Base-by-base conservation (phyloP, 2,113 vertebrate genomes). In the Struthio camelus region DNA sequence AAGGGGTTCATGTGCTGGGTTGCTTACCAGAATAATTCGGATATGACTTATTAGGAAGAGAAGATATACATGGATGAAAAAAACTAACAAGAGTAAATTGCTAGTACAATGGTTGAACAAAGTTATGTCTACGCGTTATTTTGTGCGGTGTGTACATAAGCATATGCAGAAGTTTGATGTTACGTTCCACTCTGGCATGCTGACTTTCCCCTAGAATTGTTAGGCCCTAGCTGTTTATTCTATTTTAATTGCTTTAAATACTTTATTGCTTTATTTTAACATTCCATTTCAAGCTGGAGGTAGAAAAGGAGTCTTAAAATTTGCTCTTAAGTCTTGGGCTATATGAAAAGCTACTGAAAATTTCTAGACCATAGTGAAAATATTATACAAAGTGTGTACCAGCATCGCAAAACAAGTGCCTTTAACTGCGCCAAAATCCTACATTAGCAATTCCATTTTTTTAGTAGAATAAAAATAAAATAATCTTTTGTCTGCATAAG, bases 21-120 rank as follows among this genome's bases (percentile, higher is more conserved):
- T 80, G 19, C 88, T 93, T 95, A 81, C 46, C 64, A 88, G 38
- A 90, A 81, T 94, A 97, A 93, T 93, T 93, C n/a, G 83, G 23
- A 2, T 70, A 24, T 90, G 51, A 88, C 34, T 91, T 80, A 77
- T 62, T 83, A 59, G 38, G 80, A 94, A 83, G 53, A 76, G 32
- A 64, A 93, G 83, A 20, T 82, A 69, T 91, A 19, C 9, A 11
- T 11, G 10, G 38, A 50, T 50, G 46, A 48, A 36, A 67, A 93
- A 88, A 73, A 72, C 46, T 72, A 80, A 42, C 16, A 61, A 5
- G 12, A 69, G 9, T 20, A 86, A 82, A 88, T 54, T 75, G 17
- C 10, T 46, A 27, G 5, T 77, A 23, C 50, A 79, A 65, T 19
- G 56, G 30, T 42, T 38, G 6, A 73, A 58, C 2, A 11, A 13